Evolutionary conservation across 2,888 invertebrate species (phyloP), one percentile per base, ranked within the genome.

Genomic region (Cephus pulcher): DNA sequence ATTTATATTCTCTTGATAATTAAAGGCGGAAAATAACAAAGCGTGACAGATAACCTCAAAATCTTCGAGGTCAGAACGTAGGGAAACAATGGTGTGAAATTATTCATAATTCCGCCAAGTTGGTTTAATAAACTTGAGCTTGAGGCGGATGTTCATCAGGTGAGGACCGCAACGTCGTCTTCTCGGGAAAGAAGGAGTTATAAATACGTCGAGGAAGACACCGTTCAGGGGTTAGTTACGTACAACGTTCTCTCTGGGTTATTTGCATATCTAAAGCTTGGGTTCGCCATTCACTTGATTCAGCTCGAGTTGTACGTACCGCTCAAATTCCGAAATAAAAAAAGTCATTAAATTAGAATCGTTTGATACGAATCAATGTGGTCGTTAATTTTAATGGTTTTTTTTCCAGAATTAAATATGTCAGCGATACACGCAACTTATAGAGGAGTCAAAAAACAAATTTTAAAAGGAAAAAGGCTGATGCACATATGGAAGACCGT

Each of bases 231-330:
- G 85, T 89, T 88, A 86, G 87, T 88, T 89, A 89, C 88, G 85
- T 83, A 85, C 84, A 83, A 83, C 82, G 81, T 84, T 82, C 83
- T 82, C 85, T 75, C 82, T 74, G 84, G 76, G 75, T 81, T 83
- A 90, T 90, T 90, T 90, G 88, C 90, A 90, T 90, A 87, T 89
- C 88, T 88, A 90, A 90, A 89, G 89, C 88, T 84, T 80, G 85
- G 86, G 82, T 32, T 71, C 33, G 15, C 30, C 71, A 71, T 56
- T 56, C 40, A 9, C 40, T 56, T 56, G 40, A 56, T 56, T 56
- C 40, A 56, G 9, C 40, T 23, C 23, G 23, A 9, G 23, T 12
- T 12, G 35, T 35, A 56, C 6, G 15, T 56, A 56, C 23, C 1
- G 23, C 23, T 56, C 2, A 56, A 23, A 56, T 56, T 56, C 40